Base-by-base conservation (phyloP, 1,140 invertebrate species). In the Medauroidea extradentata region DNA sequence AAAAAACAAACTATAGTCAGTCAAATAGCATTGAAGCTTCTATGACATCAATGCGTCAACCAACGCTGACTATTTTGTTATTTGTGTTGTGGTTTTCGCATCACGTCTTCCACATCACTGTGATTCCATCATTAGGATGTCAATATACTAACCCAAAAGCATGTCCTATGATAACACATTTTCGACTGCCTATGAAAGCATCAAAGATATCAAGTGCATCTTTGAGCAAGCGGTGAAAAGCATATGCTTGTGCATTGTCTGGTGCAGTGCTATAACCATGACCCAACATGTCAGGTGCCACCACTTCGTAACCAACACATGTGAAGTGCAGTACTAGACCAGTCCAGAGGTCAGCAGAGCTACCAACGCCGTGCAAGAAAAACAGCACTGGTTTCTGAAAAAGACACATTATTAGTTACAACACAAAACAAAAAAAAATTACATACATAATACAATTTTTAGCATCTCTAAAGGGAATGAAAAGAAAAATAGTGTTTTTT, bases 351-450 rank as follows among this genome's bases (percentile, higher is more conserved):
- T 87, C 83, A n/a, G 85, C 82, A 2, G 83, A 85, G 9, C 83
- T 84, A 7, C 86, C 87, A 60, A 89, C 85, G 7, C 87, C 87
- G 71, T 90, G 88, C 21, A 89, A 75, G 63, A 90, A 85, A 54
- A 88, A 83, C 55, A 89, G 74, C 23, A 79, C 69, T 4, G 83
- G 84, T 69, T 83, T 84, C 29, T 65, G 54, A 1, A n/a, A 19
- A 41, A 48, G 13, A 43, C 21, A 27, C 25, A 38, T n/a, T n/a
- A n/a, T n/a, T n/a, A n/a, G n/a, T n/a, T n/a, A n/a, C n/a, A n/a
- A n/a, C n/a, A n/a, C n/a, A n/a, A n/a, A n/a, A n/a, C n/a, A n/a
- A n/a, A n/a, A n/a, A n/a, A n/a, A n/a, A n/a, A n/a, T n/a, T n/a
- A n/a, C n/a, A n/a, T n/a, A n/a, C n/a, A n/a, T n/a, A n/a, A n/a